Conservation (phyloP, 2,113 vertebrate species). For the Platycercus adscitus region DNA sequence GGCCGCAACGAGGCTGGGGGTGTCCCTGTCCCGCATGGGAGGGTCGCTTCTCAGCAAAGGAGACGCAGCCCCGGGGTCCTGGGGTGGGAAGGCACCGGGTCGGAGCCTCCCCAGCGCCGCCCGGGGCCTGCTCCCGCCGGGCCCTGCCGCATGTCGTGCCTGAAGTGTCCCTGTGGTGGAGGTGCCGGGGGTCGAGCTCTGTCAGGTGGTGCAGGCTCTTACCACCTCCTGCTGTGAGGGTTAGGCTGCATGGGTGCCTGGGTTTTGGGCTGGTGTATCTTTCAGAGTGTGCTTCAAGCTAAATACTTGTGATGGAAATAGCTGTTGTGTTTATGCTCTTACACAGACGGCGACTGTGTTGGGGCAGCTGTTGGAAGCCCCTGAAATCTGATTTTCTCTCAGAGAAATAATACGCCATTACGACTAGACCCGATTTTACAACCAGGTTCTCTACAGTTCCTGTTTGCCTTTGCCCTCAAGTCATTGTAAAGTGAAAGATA, state of each 20-base stretch:
- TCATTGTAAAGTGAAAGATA: neutral
- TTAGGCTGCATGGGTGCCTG: fast-evolving
- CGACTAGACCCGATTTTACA: neutral
- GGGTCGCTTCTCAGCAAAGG: neutral
- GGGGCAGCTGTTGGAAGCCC: fast-evolving
- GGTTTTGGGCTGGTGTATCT: fast-evolving
- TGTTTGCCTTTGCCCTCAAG: fast-evolving
- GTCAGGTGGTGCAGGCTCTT: fast-evolving
- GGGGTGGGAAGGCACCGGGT: neutral
- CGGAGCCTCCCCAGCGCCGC: neutral
- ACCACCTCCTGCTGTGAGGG: fast-evolving
- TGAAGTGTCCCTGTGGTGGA: neutral
- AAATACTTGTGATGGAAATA: fast-evolving
- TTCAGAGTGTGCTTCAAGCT: neutral
- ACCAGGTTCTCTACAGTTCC: neutral
- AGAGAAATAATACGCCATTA: fast-evolving
- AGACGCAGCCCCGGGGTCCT: neutral
- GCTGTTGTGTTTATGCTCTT: fast-evolving
- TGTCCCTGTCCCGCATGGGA: fast-evolving
- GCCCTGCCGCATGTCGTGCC: neutral
- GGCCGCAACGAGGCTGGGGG: fast-evolving
- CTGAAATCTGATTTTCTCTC: fast-evolving
- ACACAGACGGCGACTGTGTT: fast-evolving
- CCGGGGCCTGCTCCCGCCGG: neutral
- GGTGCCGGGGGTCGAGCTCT: neutral